These are phyloP conservation scores for Scrobipalpa costella DNA, from an alignment of 2,888 invertebrate species.

Conservation along the genomic window DNA sequence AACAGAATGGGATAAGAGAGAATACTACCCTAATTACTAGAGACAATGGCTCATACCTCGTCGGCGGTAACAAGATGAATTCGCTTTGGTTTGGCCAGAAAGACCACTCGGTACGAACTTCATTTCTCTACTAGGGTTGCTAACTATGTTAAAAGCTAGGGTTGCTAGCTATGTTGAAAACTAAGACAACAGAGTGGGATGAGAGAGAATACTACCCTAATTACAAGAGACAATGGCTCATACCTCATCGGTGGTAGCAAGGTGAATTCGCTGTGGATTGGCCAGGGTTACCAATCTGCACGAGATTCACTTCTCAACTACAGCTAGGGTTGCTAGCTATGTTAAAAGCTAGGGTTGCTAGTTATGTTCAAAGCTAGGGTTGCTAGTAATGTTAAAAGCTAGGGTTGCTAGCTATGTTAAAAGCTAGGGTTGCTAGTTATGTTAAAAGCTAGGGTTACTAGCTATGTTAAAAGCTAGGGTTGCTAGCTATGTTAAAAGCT, in stretches of 20 bases:
- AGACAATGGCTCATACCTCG: not conserved
- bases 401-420: too few species aligned
- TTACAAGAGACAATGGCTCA: not conserved
- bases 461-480: too few species aligned
- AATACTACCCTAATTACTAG: not conserved
- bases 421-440: not conserved
- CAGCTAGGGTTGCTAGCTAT: not conserved
- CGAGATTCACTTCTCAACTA: not conserved
- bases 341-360: too few species aligned
- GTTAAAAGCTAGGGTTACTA: too few species aligned
- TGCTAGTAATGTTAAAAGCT: too few species aligned
- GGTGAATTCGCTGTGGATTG: slow-evolving; percentile 1
- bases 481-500: too few species aligned
- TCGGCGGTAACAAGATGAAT: not conserved
- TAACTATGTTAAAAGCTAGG: not conserved
- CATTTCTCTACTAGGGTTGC: not conserved
- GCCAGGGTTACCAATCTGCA: not conserved
- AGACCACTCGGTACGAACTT: not conserved
- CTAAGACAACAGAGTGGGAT: too few species aligned
- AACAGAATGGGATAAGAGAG: too few species aligned
- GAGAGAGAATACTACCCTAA: not conserved
- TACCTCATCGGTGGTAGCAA: not conserved
- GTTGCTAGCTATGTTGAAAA: too few species aligned
- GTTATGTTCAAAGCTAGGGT: too few species aligned
- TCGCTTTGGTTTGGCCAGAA: not conserved